Evolutionary conservation across 2,888 invertebrate species (phyloP), one percentile per base, ranked within the genome.

Genomic region (Acleris holmiana): DNA sequence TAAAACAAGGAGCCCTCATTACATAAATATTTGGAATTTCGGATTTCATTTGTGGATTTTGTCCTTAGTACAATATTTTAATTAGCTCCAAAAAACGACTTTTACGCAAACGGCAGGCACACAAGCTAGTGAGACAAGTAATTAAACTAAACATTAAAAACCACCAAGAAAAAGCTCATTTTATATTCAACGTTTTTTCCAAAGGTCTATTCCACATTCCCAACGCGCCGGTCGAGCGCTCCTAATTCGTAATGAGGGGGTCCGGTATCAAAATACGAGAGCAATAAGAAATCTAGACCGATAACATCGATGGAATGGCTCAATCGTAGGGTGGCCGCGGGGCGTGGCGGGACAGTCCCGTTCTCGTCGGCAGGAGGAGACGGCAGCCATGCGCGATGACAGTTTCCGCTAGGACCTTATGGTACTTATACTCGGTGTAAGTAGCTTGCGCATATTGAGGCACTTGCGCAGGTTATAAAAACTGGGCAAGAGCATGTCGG

Each of bases 221-320:
- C 60, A 47, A 21, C 62, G 71, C 66, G 71, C 69, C 76, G 76
- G 66, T 65, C 67, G 73, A 79, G 80, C 89, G 88, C 77, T 76
- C 82, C 86, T 85, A 89, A 89, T 89, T 81, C 82, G 76, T 89
- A 89, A 89, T 89, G 78, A 88, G 78, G 66, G 88, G 89, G 82
- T 88, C 75, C 70, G 67, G 77, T 77, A 79, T 77, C 76, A 78
- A 83, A 86, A 83, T 80, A 82, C 80, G 79, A 67, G 53, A 71
- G 82, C 76, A 82, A 83, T 77, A 83, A 78, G 77, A 79, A 72
- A 76, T 72, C 73, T 76, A 70, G 73, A 69, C 72, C 82, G 89
- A 88, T 88, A 88, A 70, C 73, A 83, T 81, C 84, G 86, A 80
- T 84, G 84, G 84, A 86, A 89, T 88, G 88, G 86, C 88, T 89